Base-by-base conservation (phyloP, 1,140 invertebrate genomes). In the Tetragonula clypearis region DNA sequence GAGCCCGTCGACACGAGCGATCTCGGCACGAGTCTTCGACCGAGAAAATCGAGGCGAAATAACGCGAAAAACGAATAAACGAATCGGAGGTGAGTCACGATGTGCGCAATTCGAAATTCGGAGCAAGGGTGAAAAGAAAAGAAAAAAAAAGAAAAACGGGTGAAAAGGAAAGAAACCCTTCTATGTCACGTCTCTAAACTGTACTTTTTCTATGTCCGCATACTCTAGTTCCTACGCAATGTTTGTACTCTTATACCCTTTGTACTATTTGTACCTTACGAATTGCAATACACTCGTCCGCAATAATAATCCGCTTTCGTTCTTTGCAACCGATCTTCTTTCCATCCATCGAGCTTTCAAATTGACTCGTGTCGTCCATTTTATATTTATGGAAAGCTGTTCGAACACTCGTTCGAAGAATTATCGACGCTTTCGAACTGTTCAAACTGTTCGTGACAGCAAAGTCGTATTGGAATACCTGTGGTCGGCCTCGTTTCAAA, bases 211-310 rank as follows among this genome's bases (percentile, higher is more conserved):
- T 92, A 94, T 94, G 93, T 95, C 93, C 94, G 91, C 93, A 94
- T 94, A 94, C 90, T 94, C 93, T 94, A 95, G 93, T 94, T 95
- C 94, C 94, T 95, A 94, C 90, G 93, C 93, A 94, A 94, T 94
- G 92, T 95, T 95, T 95, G 93, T 95, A 95, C 92, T 95, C 93
- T 94, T 94, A 94, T 95, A 95, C 91, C 93, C 94, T 95, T 94
- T 95, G 92, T 94, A 95, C 94, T 94, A 93, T 94, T 94, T 95
- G 94, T 95, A 95, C 94, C 94, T 94, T 93, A 92, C 90, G 90
- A 94, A 94, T 94, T 93, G 93, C 93, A 95, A 94, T 94, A 95
- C 93, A 95, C 90, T 94, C 94, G 94, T 94, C 94, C 92, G 92
- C 92, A 94, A 94, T 94, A 93, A 93, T 92, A 15, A 82, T 17